Evolutionary conservation across 2,797 vertebrate species (phyloP).

Genomic region (Sternarchorhynchus goeldii): DNA sequence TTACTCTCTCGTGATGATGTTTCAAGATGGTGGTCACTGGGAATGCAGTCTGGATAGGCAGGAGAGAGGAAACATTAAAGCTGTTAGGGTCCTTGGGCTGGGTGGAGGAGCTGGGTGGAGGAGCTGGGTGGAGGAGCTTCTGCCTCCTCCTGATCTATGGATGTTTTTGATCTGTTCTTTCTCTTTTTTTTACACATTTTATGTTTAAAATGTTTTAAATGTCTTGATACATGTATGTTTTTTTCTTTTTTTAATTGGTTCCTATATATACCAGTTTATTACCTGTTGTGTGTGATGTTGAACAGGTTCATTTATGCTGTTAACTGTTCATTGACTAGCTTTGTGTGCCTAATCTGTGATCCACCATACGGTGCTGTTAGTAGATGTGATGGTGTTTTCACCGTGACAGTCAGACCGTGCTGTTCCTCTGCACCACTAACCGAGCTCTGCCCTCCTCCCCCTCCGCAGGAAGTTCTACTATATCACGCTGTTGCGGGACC

Average conservation of each 20-base stretch:
- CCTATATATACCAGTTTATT: background rate
- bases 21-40: conserved; percentile 44
- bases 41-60: conserved; percentile 7
- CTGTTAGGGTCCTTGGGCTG: conserved; percentile 7
- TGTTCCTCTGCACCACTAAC: background rate
- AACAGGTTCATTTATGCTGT: no score
- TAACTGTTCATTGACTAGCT: background rate
- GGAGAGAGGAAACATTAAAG: conserved; percentile 38
- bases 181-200: no score
- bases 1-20: conserved; percentile 46
- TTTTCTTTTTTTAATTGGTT: no score
- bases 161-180: no score
- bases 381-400: background rate
- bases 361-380: background rate
- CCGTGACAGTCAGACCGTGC: background rate
- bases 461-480: conserved; percentile 93
- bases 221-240: no score
- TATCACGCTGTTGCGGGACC: conserved; percentile 95
- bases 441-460: background rate
- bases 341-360: background rate
- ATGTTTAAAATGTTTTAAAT: no score
- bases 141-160: no score
- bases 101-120: background rate
- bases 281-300: background rate
- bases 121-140: no score